phyloP scores from a whole-genome alignment of 2,113 vertebrate species.

The Triplophysa dalaica region DNA sequence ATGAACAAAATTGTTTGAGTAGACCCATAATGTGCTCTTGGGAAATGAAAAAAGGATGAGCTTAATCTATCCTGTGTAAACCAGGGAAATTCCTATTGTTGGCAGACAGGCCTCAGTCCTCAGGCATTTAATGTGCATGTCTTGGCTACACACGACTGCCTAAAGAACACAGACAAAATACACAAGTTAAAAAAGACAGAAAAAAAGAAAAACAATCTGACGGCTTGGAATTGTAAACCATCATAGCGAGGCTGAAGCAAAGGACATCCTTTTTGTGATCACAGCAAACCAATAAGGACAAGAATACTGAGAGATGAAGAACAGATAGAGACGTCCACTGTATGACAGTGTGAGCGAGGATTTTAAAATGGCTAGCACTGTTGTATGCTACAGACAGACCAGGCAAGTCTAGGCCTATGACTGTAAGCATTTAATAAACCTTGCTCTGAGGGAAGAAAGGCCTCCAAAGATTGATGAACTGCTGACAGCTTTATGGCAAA shows the following conservation, averaged over 20 bases:
- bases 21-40: conserved; percentile 10
- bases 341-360: not conserved
- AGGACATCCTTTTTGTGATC: not conserved
- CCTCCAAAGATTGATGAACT: conserved; percentile 83
- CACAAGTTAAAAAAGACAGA: conserved; percentile 43
- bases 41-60: conserved; percentile 27
- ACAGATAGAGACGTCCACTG: not conserved
- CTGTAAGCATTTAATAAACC: conserved; percentile 83
- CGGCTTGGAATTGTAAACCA: conserved; percentile 57
- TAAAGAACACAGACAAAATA: conserved; percentile 68
- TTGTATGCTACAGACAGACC: conserved; percentile 70
- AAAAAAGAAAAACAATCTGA: conserved; percentile 45
- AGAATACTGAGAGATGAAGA: conserved; percentile 57
- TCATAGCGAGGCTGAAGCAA: conserved; percentile 35
- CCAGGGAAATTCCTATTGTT: conserved; percentile 81
- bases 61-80: conserved; percentile 65
- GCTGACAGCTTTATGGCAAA: conserved; percentile 85
- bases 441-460: conserved; percentile 78
- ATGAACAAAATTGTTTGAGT: conserved; percentile 20
- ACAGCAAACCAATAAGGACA: conserved; percentile 68
- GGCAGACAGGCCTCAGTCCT: conserved; percentile 72
- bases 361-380: conserved; percentile 61
- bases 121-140: conserved; percentile 69
- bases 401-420: conserved; percentile 79
- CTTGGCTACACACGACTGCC: conserved; percentile 67